Evolutionary conservation across 2,888 invertebrate species (phyloP), one percentile per base, ranked within the genome.

Genomic region (Phortica magna): DNA sequence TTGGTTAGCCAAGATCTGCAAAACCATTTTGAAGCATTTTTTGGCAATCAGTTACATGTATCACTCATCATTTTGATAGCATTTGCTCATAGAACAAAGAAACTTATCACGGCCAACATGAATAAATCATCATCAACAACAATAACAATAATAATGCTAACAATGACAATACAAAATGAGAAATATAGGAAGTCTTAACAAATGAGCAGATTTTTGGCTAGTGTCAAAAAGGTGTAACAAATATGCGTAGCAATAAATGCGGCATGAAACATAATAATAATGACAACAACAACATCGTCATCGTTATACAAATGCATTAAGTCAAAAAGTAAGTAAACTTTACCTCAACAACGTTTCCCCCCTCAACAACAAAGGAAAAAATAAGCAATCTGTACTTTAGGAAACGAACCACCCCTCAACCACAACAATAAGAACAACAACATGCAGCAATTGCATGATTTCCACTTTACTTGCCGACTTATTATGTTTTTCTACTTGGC

Each of bases 261-360:
- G 55, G 31, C 43, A 22, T 55, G 55, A 39, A 31, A 31, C 70
- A 55, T 12, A 17, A 70, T 53, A 19, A 12, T 9, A 41, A 42
- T 9, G 9, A 7, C 17, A 19, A 64, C 64, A 39, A 64, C 22
- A 31, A 68, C 17, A 64, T 14, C 14, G 31, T 19, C n/a, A 53
- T 19, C 10, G 19, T 39, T 14, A 14, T 71, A 55, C 70, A 71
- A 71, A 55, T 71, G 70, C 55, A 71, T 71, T 71, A 71, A 71
- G 70, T 71, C 70, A 71, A 71, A 71, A 71, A 55, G 68, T 68
- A 68, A 68, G n/a, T 68, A 19, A 17, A 43, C 9, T 68, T 68
- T 22, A 31, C 43, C 10, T 2, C 39, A 53, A 31, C 5, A 9
- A 48, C 9, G 2, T 14, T 48, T 9, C 7, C 48, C 43, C 48